Base-by-base conservation (phyloP, 2,113 vertebrate genomes). In the Helogale parvula region DNA sequence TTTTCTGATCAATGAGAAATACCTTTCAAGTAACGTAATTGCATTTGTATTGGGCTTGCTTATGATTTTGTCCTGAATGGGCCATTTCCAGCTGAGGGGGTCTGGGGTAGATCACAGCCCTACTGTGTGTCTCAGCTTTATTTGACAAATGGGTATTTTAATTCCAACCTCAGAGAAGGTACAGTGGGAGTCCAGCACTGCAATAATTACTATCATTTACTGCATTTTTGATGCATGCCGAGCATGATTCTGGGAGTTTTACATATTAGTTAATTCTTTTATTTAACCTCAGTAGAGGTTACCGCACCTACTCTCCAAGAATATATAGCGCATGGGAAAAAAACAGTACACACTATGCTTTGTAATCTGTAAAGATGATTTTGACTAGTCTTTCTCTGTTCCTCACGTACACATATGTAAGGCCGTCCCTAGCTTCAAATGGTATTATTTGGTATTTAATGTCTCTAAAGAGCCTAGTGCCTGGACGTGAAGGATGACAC, bases 91-190 rank as follows among this genome's bases (percentile, higher is more conserved):
- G 33, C 27, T 89, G 15, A 89, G 33, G 47, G 21, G 2, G 7
- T 25, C 63, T 87, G 14, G 41, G 21, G 4, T 88, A 80, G 93
- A 92, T 87, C 25, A 16, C 27, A 14, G 21, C 25, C 19, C 60
- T 45, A 71, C 45, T 83, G 31, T 23, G 35, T 93, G 14, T 33
- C 47, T 96, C 57, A 69, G 27, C 4, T 89, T 87, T 93, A 95
- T 52, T 87, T 88, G 41, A 76, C 93, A 93, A 91, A 31, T 33
- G n/a, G 19, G 52, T 84, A 54, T 96, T 93, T 95, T 88, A 54
- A 88, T 57, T 76, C 33, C 76, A 96, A 17, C 12, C n/a, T 93
- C 29, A 45, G 52, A 89, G 66, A 86, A 83, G 7, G n/a, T 84
- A 69, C 4, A 66, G 50, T 50, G 16, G 79, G n/a, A 85, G 57